Conservation (phyloP, 2,797 vertebrate species). For the Glyptemys insculpta region DNA sequence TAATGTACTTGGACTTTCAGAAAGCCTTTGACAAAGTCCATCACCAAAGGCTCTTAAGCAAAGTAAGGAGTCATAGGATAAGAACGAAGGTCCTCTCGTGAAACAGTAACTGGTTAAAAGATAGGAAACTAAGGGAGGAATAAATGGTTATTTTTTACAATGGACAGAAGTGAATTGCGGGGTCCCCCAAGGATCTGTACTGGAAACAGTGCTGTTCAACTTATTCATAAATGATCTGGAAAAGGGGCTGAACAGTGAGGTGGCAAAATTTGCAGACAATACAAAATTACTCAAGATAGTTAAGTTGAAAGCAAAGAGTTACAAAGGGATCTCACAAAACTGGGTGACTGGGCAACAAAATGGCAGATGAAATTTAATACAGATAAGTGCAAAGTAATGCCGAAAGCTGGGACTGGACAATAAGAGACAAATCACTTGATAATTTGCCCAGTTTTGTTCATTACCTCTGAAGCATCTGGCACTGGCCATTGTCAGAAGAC, state of each 20-base stretch:
- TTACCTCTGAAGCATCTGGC: not conserved
- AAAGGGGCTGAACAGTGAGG: not conserved
- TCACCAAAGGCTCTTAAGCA: too few relatives aligned
- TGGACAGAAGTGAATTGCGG: too few relatives aligned
- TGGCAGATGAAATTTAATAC: not conserved
- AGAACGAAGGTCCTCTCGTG: too few relatives aligned
- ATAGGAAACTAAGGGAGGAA: too few relatives aligned
- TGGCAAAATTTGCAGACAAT: not conserved
- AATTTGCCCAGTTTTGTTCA: not conserved
- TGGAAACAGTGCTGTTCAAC: too few relatives aligned
- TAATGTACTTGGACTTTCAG: too few relatives aligned
- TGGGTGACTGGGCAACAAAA: not conserved
- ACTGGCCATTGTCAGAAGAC: not conserved
- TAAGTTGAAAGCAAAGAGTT: not conserved
- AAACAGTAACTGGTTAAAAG: too few relatives aligned
- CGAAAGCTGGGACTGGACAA: not conserved
- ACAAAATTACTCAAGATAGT: not conserved
- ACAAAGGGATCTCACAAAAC: not conserved
- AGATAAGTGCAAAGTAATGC: not conserved
- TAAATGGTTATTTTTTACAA: too few relatives aligned
- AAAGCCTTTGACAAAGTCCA: too few relatives aligned
- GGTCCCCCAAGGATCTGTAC: too few relatives aligned
- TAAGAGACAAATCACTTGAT: not conserved
- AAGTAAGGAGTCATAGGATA: too few relatives aligned
- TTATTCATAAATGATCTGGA: not conserved